Conservation (phyloP, 2,113 vertebrate genomes). For the Neoarius graeffei region DNA sequence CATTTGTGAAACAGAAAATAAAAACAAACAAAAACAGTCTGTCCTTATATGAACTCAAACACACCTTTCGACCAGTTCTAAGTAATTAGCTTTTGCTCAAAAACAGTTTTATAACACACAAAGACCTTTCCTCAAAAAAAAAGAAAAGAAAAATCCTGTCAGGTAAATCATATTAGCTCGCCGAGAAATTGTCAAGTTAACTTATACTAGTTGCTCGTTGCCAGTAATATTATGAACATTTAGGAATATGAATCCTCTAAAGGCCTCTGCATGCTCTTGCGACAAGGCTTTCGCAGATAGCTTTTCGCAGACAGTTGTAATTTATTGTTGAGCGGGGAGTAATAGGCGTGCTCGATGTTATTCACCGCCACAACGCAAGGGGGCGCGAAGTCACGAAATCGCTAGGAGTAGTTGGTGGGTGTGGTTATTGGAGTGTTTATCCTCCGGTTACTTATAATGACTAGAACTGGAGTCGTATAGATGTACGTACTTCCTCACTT, state of each 20-base stretch:
- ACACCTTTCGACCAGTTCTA: background rate
- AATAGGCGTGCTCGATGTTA: no score
- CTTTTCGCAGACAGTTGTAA: no score
- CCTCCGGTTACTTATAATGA: no score
- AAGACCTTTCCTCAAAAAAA: background rate
- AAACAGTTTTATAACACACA: background rate
- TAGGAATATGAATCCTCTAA: background rate
- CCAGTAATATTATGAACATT: background rate
- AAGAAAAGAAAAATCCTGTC: background rate
- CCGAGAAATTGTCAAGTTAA: background rate
- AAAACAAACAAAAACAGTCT: background rate
- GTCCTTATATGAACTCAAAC: background rate
- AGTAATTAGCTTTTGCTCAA: background rate
- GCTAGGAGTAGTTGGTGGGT: no score
- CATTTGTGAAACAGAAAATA: background rate
- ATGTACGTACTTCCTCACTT: no score
- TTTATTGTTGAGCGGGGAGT: no score
- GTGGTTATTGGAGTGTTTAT: no score
- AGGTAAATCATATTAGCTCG: background rate
- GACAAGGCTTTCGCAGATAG: no score
- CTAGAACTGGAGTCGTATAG: no score
- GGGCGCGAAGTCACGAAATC: no score
- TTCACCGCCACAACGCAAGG: no score
- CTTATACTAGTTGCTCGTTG: background rate
- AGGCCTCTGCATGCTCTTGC: no score